phyloP scores from a whole-genome alignment of 2,113 vertebrate species.

The Danionella cerebrum region DNA sequence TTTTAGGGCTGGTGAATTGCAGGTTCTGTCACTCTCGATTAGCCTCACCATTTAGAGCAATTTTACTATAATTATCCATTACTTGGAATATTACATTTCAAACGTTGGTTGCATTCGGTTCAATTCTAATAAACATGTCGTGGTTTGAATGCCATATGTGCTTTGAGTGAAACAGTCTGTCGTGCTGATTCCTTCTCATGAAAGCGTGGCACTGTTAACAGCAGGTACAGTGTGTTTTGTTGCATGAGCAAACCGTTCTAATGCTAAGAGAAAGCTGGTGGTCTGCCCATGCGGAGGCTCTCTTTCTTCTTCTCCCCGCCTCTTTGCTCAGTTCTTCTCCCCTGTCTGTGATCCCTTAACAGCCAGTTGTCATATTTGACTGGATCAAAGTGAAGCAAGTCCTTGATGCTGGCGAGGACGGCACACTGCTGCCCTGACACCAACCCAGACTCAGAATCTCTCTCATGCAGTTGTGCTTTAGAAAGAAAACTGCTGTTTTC shows the following conservation, averaged over 20 bases:
- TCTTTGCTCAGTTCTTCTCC: slow-evolving; percentile 6
- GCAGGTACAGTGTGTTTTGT: background rate
- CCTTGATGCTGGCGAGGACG: slow-evolving; percentile 32
- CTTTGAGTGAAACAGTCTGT: no score
- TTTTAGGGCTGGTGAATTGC: no score
- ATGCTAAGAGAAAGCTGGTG: background rate
- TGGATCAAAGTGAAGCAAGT: slow-evolving; percentile 39
- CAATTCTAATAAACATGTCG: no score
- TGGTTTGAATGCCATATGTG: no score
- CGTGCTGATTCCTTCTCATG: no score
- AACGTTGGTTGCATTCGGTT: no score
- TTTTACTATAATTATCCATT: no score
- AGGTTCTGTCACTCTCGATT: no score
- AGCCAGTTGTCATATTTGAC: slow-evolving; percentile 37
- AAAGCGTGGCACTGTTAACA: no score
- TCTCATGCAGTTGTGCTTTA: slow-evolving; percentile 19
- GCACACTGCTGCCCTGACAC: background rate
- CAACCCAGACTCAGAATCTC: background rate
- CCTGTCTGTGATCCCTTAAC: slow-evolving; percentile 18
- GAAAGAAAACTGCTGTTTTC: slow-evolving; percentile 6
- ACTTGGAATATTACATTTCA: no score
- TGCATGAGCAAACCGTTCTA: background rate
- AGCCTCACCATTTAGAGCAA: no score
- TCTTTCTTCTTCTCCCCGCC: slow-evolving; percentile 19
- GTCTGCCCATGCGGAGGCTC: slow-evolving; percentile 24